Evolutionary conservation across 2,888 invertebrate species (phyloP), one percentile per base, ranked within the genome.

Genomic region (Dilophus febrilis): DNA sequence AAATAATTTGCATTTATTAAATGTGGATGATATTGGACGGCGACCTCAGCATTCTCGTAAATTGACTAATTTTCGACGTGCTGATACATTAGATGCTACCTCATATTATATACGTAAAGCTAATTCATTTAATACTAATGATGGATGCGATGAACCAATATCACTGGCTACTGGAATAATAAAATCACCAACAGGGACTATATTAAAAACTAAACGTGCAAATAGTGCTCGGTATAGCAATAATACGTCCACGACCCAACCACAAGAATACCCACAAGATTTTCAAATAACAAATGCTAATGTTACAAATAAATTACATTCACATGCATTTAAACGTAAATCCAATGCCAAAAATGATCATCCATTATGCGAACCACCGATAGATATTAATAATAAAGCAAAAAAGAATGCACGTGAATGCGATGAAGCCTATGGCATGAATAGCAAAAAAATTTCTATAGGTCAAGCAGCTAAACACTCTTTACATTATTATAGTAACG

Each of bases 71-170:
- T 60, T 62, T 47, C 57, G 63, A 44, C 59, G 62, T 44, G 61
- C 63, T 41, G 62, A 64, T 50, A 63, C 62, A 43, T 55, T 63
- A 53, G 59, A 63, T 52, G 59, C 59, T 53, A 57, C 59, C 52
- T 55, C 53, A 53, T 61, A 59, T 52, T 58, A 60, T 55, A 57
- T 62, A 53, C 56, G 62, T 50, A 62, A 62, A 49, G 61, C 64
- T 47, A 59, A 61, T 46, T 64, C 62, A 42, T 62, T 64, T 50
- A 63, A 62, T 50, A 55, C 59, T 18, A 59, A 61, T 48, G 63
- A 61, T 22, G 8, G 63, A 61, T 22, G 8, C 22, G 22, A 8
- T 22, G 22, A 8, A 44, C 52, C 54, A 43, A 50, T 56, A 44
- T 52, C 55, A 43, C 50, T 56, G 41, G 50, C 58, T 52, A 59